phyloP scores from a whole-genome alignment of 2,888 invertebrate species.

The Andrena chrysosceles region DNA sequence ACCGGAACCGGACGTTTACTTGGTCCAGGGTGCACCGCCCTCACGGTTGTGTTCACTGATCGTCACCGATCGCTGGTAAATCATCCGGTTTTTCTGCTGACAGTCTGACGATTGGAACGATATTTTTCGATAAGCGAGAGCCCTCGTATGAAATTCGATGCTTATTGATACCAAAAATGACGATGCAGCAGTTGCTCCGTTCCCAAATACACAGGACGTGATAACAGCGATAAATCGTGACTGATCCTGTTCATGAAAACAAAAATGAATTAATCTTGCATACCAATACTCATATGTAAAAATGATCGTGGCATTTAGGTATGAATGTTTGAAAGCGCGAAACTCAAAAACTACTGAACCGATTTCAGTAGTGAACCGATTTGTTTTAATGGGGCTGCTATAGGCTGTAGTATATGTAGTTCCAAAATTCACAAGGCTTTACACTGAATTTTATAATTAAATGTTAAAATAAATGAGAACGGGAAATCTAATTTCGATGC shows the following conservation, averaged over 20 bases:
- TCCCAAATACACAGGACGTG: background rate
- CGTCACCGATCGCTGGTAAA: slow-evolving; percentile 26
- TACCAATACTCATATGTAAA: no score
- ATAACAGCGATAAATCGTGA: background rate
- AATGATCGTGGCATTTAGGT: no score
- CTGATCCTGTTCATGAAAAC: background rate
- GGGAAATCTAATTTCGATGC: no score
- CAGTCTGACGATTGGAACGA: slow-evolving; percentile 15
- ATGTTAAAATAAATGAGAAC: no score
- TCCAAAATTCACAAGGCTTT: no score
- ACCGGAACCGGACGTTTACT: slow-evolving; percentile 39
- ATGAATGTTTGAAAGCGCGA: no score
- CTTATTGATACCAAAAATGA: slow-evolving; percentile 8
- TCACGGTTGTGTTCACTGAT: slow-evolving; percentile 13
- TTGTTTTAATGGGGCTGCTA: no score
- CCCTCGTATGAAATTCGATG: background rate
- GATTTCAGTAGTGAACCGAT: no score
- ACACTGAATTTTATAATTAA: no score
- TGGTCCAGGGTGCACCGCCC: background rate
- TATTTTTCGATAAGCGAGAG: background rate
- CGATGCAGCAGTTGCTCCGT: background rate
- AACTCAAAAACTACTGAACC: no score
- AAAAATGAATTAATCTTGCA: background rate
- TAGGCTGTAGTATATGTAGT: no score
- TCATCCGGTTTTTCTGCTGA: slow-evolving; percentile 36